Conservation (phyloP, 2,888 invertebrate genomes). For the Macrophya alboannulata region DNA sequence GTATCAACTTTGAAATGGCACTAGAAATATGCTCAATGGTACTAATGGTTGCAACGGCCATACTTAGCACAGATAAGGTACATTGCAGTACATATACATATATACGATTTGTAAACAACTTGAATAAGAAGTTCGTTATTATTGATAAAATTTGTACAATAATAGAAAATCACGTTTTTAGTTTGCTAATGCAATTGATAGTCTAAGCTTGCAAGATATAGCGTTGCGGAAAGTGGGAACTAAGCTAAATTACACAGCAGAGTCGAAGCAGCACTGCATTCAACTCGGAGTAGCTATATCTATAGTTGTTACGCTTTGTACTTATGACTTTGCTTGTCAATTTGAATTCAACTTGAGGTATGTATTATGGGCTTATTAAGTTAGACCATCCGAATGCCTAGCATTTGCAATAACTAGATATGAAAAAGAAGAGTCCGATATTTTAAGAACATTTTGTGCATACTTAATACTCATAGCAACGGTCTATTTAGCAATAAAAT, state of each 20-base stretch:
- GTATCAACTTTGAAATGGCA: not conserved
- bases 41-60: not conserved
- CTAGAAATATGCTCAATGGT: not conserved
- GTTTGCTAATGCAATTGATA: constrained; percentile 22
- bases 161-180: not conserved
- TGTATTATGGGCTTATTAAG: not conserved
- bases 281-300: constrained; percentile 18
- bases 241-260: constrained; percentile 1
- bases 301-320: not conserved
- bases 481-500: not conserved
- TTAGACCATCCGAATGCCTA: not conserved
- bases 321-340: constrained; percentile 21
- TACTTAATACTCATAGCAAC: not conserved
- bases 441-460: not conserved
- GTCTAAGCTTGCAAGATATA: constrained; percentile 8
- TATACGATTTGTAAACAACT: not conserved
- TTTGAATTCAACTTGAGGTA: not conserved
- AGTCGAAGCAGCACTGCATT: not conserved
- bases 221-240: not conserved
- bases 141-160: not conserved
- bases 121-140: not conserved
- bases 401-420: not conserved
- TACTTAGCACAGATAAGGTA: constrained; percentile 33
- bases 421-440: not conserved
- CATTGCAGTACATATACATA: not conserved